These are phyloP conservation scores for Hyperopisus bebe DNA, from an alignment of 2,113 vertebrate genomes.

Conservation along the genomic window DNA sequence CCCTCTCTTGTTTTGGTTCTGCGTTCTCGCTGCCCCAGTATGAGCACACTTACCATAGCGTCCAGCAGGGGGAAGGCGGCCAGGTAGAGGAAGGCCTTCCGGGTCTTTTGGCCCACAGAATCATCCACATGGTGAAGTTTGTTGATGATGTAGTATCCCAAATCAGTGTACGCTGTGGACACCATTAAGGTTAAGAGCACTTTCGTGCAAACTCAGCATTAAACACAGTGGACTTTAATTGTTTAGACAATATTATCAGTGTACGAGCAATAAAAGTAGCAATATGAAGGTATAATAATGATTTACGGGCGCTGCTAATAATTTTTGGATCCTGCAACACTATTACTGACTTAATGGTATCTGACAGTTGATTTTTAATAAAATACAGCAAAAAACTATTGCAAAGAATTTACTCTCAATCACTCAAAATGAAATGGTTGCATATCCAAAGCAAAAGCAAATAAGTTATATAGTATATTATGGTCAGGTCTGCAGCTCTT, in stretches of 20 bases:
- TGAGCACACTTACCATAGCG: conserved; percentile 73
- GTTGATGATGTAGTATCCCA: conserved; percentile 97
- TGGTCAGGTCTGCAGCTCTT: background rate
- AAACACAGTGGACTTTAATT: background rate
- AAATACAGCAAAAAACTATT: background rate
- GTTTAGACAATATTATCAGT: background rate
- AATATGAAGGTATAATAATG: background rate
- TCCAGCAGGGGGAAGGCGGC: conserved; percentile 94
- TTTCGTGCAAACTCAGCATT: background rate
- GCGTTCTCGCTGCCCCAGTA: background rate
- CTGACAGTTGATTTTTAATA: background rate
- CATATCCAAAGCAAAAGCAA: background rate
- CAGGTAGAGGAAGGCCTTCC: conserved; percentile 90
- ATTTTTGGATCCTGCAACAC: background rate
- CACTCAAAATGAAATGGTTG: background rate
- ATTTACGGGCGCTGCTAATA: background rate
- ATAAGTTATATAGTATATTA: background rate
- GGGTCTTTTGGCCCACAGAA: conserved; percentile 87
- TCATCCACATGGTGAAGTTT: conserved; percentile 97
- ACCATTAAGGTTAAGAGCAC: conserved; percentile 21
- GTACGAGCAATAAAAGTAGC: background rate
- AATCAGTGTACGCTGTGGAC: conserved; percentile 74
- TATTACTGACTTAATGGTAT: background rate
- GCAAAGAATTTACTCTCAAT: background rate
- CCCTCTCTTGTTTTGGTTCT: background rate